Evolutionary conservation across 2,113 vertebrate species (phyloP).

Genomic region (Nycticryphes semicollaris): DNA sequence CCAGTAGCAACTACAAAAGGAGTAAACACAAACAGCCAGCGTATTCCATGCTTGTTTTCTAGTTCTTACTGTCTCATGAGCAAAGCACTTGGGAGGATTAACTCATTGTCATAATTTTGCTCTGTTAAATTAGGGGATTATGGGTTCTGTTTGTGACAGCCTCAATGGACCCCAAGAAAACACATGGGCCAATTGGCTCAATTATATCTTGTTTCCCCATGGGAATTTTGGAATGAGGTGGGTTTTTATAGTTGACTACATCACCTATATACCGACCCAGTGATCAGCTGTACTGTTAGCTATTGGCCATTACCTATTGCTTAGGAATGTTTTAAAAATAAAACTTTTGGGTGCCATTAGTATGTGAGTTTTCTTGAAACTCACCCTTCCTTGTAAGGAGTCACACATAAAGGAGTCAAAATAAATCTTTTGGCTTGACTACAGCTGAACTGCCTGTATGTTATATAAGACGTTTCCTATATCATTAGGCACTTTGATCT

Average conservation of each 20-base stretch:
- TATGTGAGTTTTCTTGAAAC: background rate
- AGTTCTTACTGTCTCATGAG: slow-evolving; percentile 2
- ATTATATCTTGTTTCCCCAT: background rate
- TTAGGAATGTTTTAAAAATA: background rate
- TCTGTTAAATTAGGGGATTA: background rate
- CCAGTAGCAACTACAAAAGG: slow-evolving; percentile 58
- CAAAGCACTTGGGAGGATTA: background rate
- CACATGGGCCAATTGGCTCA: rapidly evolving
- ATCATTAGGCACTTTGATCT: background rate
- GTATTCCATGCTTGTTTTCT: slow-evolving; percentile 1
- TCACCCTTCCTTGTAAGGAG: background rate
- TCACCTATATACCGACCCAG: background rate
- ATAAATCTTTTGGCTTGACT: background rate
- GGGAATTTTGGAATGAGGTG: background rate
- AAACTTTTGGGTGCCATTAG: background rate
- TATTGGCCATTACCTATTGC: background rate
- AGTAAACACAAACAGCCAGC: background rate
- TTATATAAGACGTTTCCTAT: background rate
- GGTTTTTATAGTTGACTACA: background rate
- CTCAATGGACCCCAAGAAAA: background rate
- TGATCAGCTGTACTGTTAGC: background rate
- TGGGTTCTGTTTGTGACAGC: background rate
- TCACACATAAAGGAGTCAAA: background rate
- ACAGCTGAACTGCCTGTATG: background rate
- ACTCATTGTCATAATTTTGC: background rate